Evolutionary conservation across 2,113 vertebrate genomes (phyloP), one percentile per base, ranked within the genome.

Genomic region (Hipposideros armiger): DNA sequence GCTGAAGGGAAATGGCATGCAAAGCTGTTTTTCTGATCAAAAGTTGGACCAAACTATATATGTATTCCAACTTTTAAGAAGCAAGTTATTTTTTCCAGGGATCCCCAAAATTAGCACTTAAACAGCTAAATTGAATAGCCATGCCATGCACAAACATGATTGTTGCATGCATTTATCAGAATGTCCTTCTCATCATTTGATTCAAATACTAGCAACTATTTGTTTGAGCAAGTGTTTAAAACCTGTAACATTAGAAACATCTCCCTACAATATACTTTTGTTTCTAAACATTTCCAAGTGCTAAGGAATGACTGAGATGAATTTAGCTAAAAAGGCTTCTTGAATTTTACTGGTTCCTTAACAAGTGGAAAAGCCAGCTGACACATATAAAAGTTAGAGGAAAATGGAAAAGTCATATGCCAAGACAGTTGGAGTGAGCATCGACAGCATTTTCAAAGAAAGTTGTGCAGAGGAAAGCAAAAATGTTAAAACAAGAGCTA

Each of bases 351-450:
- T 73, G 24, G 42, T 88, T 91, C n/a, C 52, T 91, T 72, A 42
- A 32, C 10, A 91, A 7, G 50, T 95, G 69, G 80, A 91, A 73
- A 67, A 80, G 40, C 56, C 89, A 95, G 40, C n/a, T 69, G 90
- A 95, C 30, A 40, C 76, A 42, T 77, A 78, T 50, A 92, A 94
- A 88, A 56, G 5, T 50, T 80, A 60, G 58, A 94, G 32, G 73
- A 74, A 26, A 95, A 93, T 67, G 83, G 58, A 87, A 91, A 96
- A 96, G 40, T 82, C 22, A 77, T 85, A 47, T 90, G 89, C 83
- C 82, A 95, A 93, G 17, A 92, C 78, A 93, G 4, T 82, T 74
- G 74, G 42, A 97, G 36, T 60, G 36, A 28, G 5, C 30, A 13
- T 89, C 52, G 86, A 90, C 83, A 72, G 1, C 16, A 36, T 69